Base-by-base conservation (phyloP, 2,888 invertebrate species). In the Bembecia ichneumoniformis region DNA sequence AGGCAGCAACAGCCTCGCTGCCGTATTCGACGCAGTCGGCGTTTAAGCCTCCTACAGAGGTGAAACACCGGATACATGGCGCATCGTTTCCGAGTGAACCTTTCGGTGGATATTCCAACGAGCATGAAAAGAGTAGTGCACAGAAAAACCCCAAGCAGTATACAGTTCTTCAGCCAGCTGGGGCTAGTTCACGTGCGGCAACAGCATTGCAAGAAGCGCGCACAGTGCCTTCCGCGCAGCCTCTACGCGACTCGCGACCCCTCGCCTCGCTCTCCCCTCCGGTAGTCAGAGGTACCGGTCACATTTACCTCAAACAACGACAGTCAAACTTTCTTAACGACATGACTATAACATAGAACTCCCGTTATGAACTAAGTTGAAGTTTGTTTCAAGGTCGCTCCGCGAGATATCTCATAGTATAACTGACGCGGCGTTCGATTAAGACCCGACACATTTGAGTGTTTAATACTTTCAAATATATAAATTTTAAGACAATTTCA, bases 151-250 rank as follows among this genome's bases (percentile, higher is more conserved):
- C 91, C 53, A 96, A 96, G 80, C 95, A 95, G 74, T 96, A 95
- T 71, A 96, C 95, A 53, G 95, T 95, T 59, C 86, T 96, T 55
- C 95, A 96, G 77, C 95, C 95, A 1, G 95, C 95, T 10, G 93
- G 92, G 34, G 90, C 91, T 0, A 93, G 94, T 3, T 94, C 95
- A 16, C 90, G 94, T 47, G 94, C 94, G 0, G 94, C 94, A 47
- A 93, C 93, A 40, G 94, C 93, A 16, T 88, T 95, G 69, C 94
- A 95, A 71, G 95, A 95, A 71, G 93, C 82, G 55, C 88, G 90
- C 58, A 76, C 89, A n/a, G 74, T 82, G 68, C 88, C 86, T 28
- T 76, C 82, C 34, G 80, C 86, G 65, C 77, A 87, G 80, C 77
- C 89, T 66, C 66, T 88, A 68, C 70, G 91, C 13, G 86, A 86